Evolutionary conservation across 2,797 vertebrate species (phyloP), one percentile per base, ranked within the genome.

Genomic region (Lithobates sylvaticus): DNA sequence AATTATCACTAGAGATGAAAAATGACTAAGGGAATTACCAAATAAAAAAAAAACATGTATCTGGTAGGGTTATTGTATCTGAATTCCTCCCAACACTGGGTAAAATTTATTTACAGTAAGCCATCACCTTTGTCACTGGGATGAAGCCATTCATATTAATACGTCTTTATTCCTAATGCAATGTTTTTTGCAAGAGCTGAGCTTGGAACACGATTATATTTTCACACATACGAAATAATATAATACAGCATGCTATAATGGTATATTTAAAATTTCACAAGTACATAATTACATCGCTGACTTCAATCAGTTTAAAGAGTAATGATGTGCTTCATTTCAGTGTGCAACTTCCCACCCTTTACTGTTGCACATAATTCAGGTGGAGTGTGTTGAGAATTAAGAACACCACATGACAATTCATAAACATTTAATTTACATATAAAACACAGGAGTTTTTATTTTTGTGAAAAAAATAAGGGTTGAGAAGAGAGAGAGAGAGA

Each of bases 231-330:
- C 12, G 68, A 83, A 83, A 44, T 64, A 58, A 54, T 50, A 64
- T 61, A 61, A 61, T 47, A 81, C 77, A 58, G 23, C 29, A 68
- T 27, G 27, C 68, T 65, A 27, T 77, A 86, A 82, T 81, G 65
- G 79, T 27, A 78, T 80, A 83, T 82, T 82, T 77, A 67, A 81
- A 67, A 27, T 78, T 34, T 65, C 39, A n/a, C 69, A 68, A 32
- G 75, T 18, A 83, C 75, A 71, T 73, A 73, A 87, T 87, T 78
- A 83, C 72, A 32, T 78, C 72, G 42, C 77, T 80, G 64, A 76
- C 42, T 78, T 83, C 68, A 73, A 70, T 83, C 75, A 70, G 75
- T 58, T 6, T 72, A 42, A 67, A 29, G 69, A 82, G 80, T 58
- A 74, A 73, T 78, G 58, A 77, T 61, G 61, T 78, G 75, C 50